Base-by-base conservation (phyloP, 2,888 invertebrate species). In the Linnaemya tessellans region DNA sequence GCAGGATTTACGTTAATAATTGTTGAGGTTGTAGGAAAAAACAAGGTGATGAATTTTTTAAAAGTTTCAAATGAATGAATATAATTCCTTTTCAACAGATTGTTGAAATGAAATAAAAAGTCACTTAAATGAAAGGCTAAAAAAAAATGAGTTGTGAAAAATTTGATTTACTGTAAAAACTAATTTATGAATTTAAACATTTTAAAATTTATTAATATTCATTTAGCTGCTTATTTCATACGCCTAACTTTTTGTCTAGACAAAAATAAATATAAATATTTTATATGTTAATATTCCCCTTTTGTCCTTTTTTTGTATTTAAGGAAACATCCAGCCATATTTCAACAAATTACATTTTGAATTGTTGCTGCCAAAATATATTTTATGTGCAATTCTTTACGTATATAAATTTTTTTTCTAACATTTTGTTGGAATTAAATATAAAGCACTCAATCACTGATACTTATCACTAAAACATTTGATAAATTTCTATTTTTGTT, bases 1-100 rank as follows among this genome's bases (percentile, higher is more conserved):
- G 67, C 46, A 68, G 78, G 25, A 43, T 38, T 80, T 62, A 49
- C 78, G 9, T 77, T 80, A 67, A 80, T 51, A 80, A 60, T 73
- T 71, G 49, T 67, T 70, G 35, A 51, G 79, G 62, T 75, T 51
- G 0, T 22, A 43, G 11, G 46, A 51, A 60, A 56, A 49, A 60
- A 13, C 1, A 41, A 64, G 13, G 18, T 43, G 30, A 58, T 58
- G 51, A 73, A 60, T 54, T 38, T 62, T n/a, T 46, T n/a, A 46
- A 46, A 46, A 46, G 4, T n/a, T 4, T 46, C 1, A 18, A 1
- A 49, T 49, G 18, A 15, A 49, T n/a, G 18, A 49, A 49, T 10
- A 22, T 22, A 22, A 22, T 54, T 54, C 10, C 8, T 4, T 49
- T 49, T 18, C 15, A 15, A 30, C 30, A 30, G 30, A 30, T 13